Base-by-base conservation (phyloP, 2,797 vertebrate species). In the Esox lucius region DNA sequence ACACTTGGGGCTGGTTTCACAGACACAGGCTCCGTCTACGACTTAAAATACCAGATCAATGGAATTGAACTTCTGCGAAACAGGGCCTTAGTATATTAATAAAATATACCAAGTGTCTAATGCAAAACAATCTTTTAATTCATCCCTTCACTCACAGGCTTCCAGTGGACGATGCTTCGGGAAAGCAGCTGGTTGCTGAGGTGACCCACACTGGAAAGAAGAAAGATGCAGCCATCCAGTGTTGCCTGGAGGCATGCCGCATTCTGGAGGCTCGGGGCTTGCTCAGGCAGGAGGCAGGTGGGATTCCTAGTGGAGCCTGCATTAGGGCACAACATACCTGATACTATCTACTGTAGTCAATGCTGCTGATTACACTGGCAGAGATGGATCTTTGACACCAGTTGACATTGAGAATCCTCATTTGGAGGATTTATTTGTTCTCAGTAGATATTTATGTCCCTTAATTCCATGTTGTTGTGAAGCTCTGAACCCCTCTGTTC, bases 271-370 rank as follows among this genome's bases (percentile, higher is more conserved):
- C 96, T 78, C 89, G 97, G 77, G 98, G 98, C 66, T 90, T 99
- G 33, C 91, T 99, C 74, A 94, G 97, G 24, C 97, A 99, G 88
- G 98, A 99, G 89, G 98, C 98, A 83, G 97, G 98, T 99, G 81
- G 70, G 86, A 56, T n/a, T 46, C 49, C 81, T n/a, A 39, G 28
- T 3, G 33, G 6, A 67, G 65, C 28, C 33, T 67, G 17, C 65
- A 67, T 67, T 31, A 61, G 56, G 8, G n/a, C 9, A 61, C 56
- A 61, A 4, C 56, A 61, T 22, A 61, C 8, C 22, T 24, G 56
- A 24, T 61, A 61, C 56, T 61, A 24, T 61, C 24, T 61, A 24
- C 56, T 61, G 56, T 61, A 26, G 56, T 61, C 56, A 61, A 61
- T 24, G 17, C 53, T 24, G 11, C 56, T 24, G 22, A 6, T 24